Percentiles rank a stretch among this genome's conserved stretches.
phyloP scores from a whole-genome alignment of 2,888 invertebrate genomes.

The Chirona hameri region DNA sequence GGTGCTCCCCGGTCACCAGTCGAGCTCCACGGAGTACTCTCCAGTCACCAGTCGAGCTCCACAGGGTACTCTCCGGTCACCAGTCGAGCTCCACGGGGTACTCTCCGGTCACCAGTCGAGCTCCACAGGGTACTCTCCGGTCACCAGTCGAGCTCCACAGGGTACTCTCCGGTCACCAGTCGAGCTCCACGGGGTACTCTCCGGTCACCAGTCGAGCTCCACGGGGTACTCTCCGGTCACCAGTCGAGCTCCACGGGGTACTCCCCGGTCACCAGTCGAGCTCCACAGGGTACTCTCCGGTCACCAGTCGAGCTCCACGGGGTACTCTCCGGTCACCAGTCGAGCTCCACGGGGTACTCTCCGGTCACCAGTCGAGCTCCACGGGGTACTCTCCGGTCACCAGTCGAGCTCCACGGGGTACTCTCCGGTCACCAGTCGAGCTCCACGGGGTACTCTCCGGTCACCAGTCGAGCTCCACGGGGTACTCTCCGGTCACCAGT shows the following conservation, averaged over 20 bases:
- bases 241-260: neutral
- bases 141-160: slow-evolving; percentile 69
- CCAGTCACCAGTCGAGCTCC: slow-evolving; percentile 39
- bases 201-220: slow-evolving; percentile 76
- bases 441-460: too few relatives aligned
- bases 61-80: slow-evolving; percentile 91
- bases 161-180: slow-evolving; percentile 93
- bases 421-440: too few relatives aligned
- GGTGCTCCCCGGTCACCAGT: neutral
- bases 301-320: neutral
- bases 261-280: too few relatives aligned
- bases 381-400: neutral
- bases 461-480: neutral
- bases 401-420: too few relatives aligned
- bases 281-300: too few relatives aligned
- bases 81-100: slow-evolving; percentile 75
- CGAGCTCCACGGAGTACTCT: neutral
- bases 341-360: neutral
- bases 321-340: neutral
- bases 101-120: slow-evolving; percentile 84
- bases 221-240: slow-evolving; percentile 88
- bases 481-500: neutral
- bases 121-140: slow-evolving; percentile 81
- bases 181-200: slow-evolving; percentile 74
- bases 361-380: neutral